phyloP scores from a whole-genome alignment of 2,888 invertebrate species.

The Zygaena filipendulae region DNA sequence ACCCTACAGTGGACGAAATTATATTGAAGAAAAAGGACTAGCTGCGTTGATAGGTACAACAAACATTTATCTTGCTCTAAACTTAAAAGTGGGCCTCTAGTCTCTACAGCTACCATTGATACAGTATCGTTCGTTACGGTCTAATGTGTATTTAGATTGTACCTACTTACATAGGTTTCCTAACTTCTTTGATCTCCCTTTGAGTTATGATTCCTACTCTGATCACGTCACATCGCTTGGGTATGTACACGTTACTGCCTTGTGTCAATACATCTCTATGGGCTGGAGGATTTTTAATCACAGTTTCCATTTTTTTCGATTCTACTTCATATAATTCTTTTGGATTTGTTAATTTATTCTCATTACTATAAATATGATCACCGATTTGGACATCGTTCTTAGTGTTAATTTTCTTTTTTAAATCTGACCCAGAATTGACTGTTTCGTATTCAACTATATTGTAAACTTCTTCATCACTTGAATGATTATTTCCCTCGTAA shows the following conservation, averaged over 20 bases:
- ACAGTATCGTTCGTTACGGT: no score
- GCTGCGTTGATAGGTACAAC: no score
- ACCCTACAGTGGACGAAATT: no score
- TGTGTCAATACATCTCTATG: constrained; percentile 33
- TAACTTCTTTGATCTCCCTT: constrained; percentile 26
- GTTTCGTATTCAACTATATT: constrained; percentile 50
- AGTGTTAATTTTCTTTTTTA: no score
- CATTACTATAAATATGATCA: constrained; percentile 18
- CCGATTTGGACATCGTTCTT: no score
- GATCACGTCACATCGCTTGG: constrained; percentile 34
- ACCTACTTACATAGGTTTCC: constrained; percentile 37
- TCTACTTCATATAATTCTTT: constrained; percentile 1
- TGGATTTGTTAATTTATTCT: constrained; percentile 2
- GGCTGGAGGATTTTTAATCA: constrained; percentile 21
- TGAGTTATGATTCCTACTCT: constrained; percentile 42
- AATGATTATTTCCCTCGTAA: constrained; percentile 22
- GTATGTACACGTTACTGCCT: constrained; percentile 30
- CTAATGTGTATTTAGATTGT: no score
- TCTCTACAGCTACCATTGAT: no score
- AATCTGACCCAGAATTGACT: constrained; percentile 22
- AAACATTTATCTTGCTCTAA: no score
- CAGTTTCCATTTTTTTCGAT: constrained; percentile 11
- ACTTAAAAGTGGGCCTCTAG: no score
- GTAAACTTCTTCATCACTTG: constrained; percentile 45
- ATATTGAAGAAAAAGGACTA: no score